Evolutionary conservation across 1,140 invertebrate genomes (phyloP).

Genomic region (Pomacea maculata): DNA sequence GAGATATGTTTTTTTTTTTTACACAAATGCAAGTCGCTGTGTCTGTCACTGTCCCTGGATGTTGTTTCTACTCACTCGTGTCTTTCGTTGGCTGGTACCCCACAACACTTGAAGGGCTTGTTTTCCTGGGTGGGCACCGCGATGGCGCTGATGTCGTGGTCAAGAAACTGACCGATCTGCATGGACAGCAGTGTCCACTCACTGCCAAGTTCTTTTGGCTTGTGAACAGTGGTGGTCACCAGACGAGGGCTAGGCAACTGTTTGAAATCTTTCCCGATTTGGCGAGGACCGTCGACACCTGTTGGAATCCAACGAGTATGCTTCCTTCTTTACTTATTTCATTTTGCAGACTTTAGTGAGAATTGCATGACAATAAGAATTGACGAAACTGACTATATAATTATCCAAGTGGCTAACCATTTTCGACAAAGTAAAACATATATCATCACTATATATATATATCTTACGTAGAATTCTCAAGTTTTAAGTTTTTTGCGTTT

Average conservation of each 20-base stretch:
- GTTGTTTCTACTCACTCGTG: background rate
- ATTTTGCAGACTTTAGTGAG: too few relatives aligned
- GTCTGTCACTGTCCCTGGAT: too few relatives aligned
- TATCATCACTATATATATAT: background rate
- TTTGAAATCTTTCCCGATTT: background rate
- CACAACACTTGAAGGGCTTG: background rate
- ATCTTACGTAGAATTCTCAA: background rate
- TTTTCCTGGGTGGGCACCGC: background rate
- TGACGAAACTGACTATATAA: too few relatives aligned
- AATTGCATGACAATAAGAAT: too few relatives aligned
- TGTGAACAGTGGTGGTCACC: constrained; percentile 18
- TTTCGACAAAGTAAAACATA: background rate
- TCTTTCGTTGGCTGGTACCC: background rate
- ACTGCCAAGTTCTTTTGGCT: background rate
- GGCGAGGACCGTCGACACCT: background rate
- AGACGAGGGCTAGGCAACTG: constrained; percentile 19
- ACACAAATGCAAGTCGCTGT: too few relatives aligned
- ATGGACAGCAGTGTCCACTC: constrained; percentile 79
- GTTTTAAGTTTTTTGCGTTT: background rate
- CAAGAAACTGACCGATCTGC: constrained; percentile 97
- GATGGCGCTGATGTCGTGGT: constrained; percentile 71
- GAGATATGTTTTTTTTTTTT: too few relatives aligned
- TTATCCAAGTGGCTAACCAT: too few relatives aligned
- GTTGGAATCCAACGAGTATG: background rate
- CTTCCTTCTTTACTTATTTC: too few relatives aligned